These are phyloP conservation scores for Oxyruncus cristatus DNA, from an alignment of 2,113 vertebrate genomes.

Conservation along the genomic window DNA sequence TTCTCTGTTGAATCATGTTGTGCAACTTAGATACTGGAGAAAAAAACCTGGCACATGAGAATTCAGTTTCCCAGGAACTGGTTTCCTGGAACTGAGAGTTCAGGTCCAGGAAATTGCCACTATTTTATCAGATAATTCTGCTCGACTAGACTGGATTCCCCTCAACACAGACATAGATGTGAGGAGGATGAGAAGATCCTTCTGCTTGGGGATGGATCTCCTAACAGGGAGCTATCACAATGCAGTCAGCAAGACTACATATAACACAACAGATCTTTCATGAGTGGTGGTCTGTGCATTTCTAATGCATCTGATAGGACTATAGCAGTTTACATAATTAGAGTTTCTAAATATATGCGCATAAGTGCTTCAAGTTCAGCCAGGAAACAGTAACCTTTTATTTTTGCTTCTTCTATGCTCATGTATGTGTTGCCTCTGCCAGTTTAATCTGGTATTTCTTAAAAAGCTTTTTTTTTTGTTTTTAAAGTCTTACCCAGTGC, in stretches of 20 bases:
- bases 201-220: background rate
- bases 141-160: background rate
- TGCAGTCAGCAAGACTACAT: background rate
- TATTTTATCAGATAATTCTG: background rate
- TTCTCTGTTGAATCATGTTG: rapidly evolving
- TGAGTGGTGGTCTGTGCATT: background rate
- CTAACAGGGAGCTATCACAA: background rate
- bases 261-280: background rate
- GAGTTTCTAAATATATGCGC: background rate
- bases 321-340: background rate
- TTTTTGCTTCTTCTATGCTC: background rate
- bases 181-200: background rate
- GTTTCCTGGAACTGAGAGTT: too few relatives aligned
- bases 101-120: background rate
- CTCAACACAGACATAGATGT: background rate
- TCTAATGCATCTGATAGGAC: background rate
- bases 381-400: background rate
- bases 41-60: background rate
- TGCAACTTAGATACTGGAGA: background rate
- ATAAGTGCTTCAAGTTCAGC: background rate
- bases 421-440: background rate
- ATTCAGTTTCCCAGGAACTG: background rate
- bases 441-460: background rate
- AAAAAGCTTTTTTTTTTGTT: background rate
- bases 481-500: background rate